Base-by-base conservation (phyloP, 2,888 invertebrate species). In the Aspidapion aeneum region DNA sequence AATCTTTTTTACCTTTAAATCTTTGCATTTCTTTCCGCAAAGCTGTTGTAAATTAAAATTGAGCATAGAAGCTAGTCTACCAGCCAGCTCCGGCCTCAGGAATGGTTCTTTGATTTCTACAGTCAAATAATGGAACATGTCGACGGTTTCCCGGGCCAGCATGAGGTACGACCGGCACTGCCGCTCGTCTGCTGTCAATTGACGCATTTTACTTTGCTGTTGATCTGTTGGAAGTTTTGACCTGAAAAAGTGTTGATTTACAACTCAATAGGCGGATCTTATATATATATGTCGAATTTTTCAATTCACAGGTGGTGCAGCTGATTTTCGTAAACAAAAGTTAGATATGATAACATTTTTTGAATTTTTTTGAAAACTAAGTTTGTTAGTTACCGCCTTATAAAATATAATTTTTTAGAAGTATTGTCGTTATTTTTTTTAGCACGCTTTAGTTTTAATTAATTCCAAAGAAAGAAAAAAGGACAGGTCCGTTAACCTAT, bases 11-110 rank as follows among this genome's bases (percentile, higher is more conserved):
- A 98, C 97, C 84, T 95, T 95, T 66, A 96, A 84, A 79, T 90
- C 91, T 81, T 94, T 93, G 83, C 97, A 98, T 81, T 97, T 97
- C 56, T 95, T 91, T 9, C 98, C 97, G 80, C 96, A 97, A 58
- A 99, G 84, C 79, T 98, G 98, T 77, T 94, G 93, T 69, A 99
- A 84, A 83, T 99, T 99, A 80, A 96, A 98, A 82, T 99, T 98
- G 70, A 99, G 85, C 98, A 99, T 99, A 63, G 98, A 96, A 61
- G 98, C 96, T 63, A 99, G 86, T 63, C 76, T 77, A 76, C 96
- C 96, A 54, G 94, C 96, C 68, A 99, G 83, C 82, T 96, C 97
- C 1, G 96, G 91, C 66, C 94, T 87, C 72, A 97, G 85, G 82
- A 99, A 99, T 52, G 98, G 97, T 77, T 96, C 93, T 75, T 91